Base-by-base conservation (phyloP, 2,113 vertebrate species). In the Tinamus guttatus region DNA sequence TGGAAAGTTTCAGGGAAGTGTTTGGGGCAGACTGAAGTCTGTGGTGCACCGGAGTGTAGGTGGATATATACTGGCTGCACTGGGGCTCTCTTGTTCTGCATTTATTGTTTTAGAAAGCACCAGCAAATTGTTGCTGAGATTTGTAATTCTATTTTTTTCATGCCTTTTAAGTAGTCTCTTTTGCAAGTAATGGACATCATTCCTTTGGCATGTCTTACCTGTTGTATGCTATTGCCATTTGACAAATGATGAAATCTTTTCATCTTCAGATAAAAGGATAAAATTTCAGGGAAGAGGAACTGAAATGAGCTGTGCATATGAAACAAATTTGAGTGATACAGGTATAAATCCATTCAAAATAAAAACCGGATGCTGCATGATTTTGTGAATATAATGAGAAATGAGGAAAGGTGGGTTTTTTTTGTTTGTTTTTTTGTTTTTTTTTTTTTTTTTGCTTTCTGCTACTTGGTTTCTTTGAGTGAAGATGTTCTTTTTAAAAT, bases 251-350 rank as follows among this genome's bases (percentile, higher is more conserved):
- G 77, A 95, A 78, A 76, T 94, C 40, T 79, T 90, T 97, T 96
- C 77, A 86, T 89, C 83, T 67, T 63, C 52, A 96, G 80, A 94
- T 96, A 93, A 96, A 96, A 93, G 85, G 85, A 86, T 75, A 90
- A 90, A 62, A 77, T 80, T 90, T 86, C 69, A 93, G 93, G 91
- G 88, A 87, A 90, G 73, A 81, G 40, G 62, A 92, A 28, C 58
- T 81, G 74, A 60, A 91, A 52, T 87, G 77, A 86, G 20, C 65
- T 58, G 58, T 87, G 63, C 80, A 30, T 78, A 52, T 89, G n/a
- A n/a, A 97, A 93, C 38, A 88, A 81, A 93, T 84, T 75, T 71
- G 52, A 92, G 40, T 90, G 86, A 47, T 92, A 0, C 78, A 36
- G 10, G 9, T 80, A 65, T 88, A 76, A 85, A 92, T 87, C 45